Evolutionary conservation across 2,797 vertebrate genomes (phyloP).

Genomic region (Salarias fasciatus): DNA sequence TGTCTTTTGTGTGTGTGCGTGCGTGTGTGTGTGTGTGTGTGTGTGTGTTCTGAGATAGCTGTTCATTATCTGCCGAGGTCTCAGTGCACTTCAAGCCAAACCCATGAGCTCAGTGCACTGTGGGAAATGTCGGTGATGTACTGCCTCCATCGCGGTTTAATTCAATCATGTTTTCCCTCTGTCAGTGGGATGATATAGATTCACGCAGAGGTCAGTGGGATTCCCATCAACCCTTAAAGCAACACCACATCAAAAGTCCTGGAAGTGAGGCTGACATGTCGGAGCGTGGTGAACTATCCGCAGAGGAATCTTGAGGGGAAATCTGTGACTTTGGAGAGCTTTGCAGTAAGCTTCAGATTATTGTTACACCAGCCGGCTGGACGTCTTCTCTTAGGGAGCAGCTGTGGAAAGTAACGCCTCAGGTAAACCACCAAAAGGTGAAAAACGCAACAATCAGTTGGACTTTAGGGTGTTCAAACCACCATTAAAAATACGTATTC

Average conservation of each 20-base stretch:
- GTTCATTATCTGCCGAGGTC: conserved; percentile 66
- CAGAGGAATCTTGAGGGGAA: not conserved
- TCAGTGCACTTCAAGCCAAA: conserved; percentile 43
- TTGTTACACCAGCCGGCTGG: not conserved
- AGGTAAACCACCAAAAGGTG: not conserved
- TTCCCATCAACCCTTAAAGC: conserved; percentile 40
- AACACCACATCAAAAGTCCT: not conserved
- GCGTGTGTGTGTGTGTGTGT: too few relatives aligned
- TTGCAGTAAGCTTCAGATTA: not conserved
- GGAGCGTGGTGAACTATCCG: not conserved
- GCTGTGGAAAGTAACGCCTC: too few relatives aligned
- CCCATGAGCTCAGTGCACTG: conserved; percentile 72
- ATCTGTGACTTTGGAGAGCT: not conserved
- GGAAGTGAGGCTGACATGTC: not conserved
- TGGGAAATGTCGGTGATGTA: conserved; percentile 61
- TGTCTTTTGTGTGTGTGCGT: too few relatives aligned
- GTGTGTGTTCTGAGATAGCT: conserved; percentile 57
- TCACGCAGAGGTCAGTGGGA: conserved; percentile 27
- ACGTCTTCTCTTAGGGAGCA: not conserved
- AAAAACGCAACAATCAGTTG: not conserved
- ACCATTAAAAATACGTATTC: too few relatives aligned
- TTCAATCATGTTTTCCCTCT: conserved; percentile 60
- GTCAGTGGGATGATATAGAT: conserved; percentile 55
- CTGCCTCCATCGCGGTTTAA: conserved; percentile 63
- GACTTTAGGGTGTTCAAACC: too few relatives aligned